phyloP scores from a whole-genome alignment of 1,140 invertebrate species.

The Coenobita brevimanus region DNA sequence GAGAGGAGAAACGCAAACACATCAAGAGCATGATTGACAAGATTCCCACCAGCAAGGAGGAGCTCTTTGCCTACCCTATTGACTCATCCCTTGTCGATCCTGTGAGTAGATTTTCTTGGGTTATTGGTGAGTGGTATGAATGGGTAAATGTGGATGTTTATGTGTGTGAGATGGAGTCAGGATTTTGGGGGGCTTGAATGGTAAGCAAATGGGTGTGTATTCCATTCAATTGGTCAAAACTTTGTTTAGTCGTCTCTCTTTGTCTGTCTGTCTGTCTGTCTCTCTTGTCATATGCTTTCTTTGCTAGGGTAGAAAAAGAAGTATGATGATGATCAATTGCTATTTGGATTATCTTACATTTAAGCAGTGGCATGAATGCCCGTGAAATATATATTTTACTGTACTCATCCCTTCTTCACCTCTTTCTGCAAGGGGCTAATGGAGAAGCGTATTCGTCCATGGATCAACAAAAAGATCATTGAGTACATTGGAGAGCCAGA shows the following conservation, averaged over 20 bases:
- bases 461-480: conserved; percentile 99
- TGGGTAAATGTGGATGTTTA: too few species aligned
- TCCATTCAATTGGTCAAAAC: too few species aligned
- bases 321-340: too few species aligned
- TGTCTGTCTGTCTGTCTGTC: too few species aligned
- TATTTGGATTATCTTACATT: too few species aligned
- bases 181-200: too few species aligned
- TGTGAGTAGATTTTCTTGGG: too few species aligned
- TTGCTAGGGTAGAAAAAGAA: background rate
- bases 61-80: conserved; percentile 93
- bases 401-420: conserved; percentile 41
- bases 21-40: conserved; percentile 98
- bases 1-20: conserved; percentile 90
- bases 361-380: background rate
- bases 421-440: conserved; percentile 82
- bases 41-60: conserved; percentile 97
- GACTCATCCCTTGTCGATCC: conserved; percentile 92
- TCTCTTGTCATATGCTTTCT: background rate
- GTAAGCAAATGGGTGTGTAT: too few species aligned
- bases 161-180: too few species aligned
- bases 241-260: too few species aligned
- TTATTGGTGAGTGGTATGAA: too few species aligned
- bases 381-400: background rate
- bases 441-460: conserved; percentile 97
- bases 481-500: conserved; percentile 99